Evolutionary conservation across 2,113 vertebrate genomes (phyloP).

Genomic region (Holacanthus passer): DNA sequence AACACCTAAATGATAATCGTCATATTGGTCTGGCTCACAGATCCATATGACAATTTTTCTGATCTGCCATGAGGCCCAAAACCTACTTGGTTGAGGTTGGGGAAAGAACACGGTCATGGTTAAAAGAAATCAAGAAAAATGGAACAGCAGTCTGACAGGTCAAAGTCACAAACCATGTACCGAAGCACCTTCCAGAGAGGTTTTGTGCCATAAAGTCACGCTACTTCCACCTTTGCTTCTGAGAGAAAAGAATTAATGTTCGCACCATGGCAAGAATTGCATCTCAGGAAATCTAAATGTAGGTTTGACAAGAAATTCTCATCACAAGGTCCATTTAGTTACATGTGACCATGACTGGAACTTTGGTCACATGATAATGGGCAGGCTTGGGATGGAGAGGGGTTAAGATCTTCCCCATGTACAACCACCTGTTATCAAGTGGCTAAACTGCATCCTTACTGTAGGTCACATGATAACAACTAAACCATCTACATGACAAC

Average conservation of each 20-base stretch:
- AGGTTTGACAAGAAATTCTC: neutral
- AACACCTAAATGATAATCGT: neutral
- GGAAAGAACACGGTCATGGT: neutral
- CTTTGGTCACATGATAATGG: too few species aligned
- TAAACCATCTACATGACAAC: neutral
- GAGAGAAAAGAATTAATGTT: neutral
- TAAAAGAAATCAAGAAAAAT: too few species aligned
- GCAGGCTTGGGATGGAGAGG: neutral
- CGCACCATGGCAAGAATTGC: neutral
- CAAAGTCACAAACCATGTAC: too few species aligned
- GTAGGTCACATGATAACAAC: neutral
- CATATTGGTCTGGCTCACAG: too few species aligned
- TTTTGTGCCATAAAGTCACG: neutral
- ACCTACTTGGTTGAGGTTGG: neutral
- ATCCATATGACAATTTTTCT: too few species aligned
- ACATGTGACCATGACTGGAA: too few species aligned
- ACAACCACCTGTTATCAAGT: neutral
- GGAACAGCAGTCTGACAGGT: too few species aligned
- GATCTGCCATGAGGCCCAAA: too few species aligned
- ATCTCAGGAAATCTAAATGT: neutral
- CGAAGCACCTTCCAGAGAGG: neutral
- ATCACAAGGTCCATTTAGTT: neutral
- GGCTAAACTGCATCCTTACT: neutral
- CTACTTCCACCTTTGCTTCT: neutral
- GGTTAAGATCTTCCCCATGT: neutral